phyloP scores from a whole-genome alignment of 2,888 invertebrate genomes.

The Aphidoletes aphidimyza region DNA sequence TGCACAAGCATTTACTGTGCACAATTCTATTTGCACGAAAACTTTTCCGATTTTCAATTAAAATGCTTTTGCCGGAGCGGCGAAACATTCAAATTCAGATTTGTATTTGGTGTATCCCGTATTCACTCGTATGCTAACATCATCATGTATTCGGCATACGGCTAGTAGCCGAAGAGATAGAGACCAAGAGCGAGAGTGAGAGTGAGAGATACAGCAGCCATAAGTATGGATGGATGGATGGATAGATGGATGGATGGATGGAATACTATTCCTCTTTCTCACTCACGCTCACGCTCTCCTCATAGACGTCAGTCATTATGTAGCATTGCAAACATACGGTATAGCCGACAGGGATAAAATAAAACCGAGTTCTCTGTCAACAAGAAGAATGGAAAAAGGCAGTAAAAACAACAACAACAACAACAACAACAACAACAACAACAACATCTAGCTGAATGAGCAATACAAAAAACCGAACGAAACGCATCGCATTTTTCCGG shows the following conservation, averaged over 20 bases:
- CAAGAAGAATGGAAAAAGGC: slow-evolving; percentile 43
- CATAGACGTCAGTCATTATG: slow-evolving; percentile 48
- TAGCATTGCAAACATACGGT: slow-evolving; percentile 47
- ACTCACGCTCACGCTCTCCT: background rate
- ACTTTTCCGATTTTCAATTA: slow-evolving; percentile 37
- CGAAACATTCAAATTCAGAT: slow-evolving; percentile 9
- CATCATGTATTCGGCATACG: background rate
- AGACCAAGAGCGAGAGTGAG: background rate
- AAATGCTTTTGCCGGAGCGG: background rate
- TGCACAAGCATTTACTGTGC: background rate
- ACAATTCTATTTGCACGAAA: background rate
- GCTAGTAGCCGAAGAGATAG: background rate
- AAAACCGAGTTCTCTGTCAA: slow-evolving; percentile 50
- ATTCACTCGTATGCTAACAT: background rate
- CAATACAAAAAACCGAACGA: background rate
- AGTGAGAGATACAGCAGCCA: too few species aligned
- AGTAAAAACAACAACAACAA: slow-evolving; percentile 46
- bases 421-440: slow-evolving; percentile 11
- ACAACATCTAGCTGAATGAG: background rate
- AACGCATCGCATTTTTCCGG: slow-evolving; percentile 52
- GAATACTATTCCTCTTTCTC: too few species aligned
- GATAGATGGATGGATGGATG: too few species aligned
- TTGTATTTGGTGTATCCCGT: background rate
- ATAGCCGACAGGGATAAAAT: slow-evolving; percentile 51
- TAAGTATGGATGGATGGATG: too few species aligned